Conservation (phyloP, 2,113 vertebrate species). For the Aix galericulata region DNA sequence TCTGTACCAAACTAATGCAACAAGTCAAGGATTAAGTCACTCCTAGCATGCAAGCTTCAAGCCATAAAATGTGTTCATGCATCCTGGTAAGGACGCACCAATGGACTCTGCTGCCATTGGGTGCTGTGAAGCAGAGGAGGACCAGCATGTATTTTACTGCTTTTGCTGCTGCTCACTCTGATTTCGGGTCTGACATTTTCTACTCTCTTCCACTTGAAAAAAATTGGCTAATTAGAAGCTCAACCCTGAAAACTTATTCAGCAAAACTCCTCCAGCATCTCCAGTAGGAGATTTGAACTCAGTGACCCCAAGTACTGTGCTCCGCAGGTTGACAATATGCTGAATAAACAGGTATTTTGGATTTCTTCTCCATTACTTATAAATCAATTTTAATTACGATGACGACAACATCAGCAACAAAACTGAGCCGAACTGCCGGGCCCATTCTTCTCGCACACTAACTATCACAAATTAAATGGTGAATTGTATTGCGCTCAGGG, state of each 20-base stretch:
- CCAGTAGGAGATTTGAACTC: neutral
- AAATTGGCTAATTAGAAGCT: neutral
- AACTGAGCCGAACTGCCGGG: constrained; percentile 41
- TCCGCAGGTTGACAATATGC: neutral
- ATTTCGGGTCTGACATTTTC: neutral
- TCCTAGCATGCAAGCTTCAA: neutral
- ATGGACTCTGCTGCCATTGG: neutral
- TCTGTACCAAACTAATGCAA: neutral
- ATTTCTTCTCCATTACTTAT: constrained; percentile 18
- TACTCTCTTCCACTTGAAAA: neutral
- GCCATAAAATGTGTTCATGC: accelerated
- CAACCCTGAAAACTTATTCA: neutral
- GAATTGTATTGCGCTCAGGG: constrained; percentile 63
- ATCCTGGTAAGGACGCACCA: neutral
- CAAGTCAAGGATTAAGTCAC: neutral
- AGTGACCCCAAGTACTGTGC: neutral
- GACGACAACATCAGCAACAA: constrained; percentile 26
- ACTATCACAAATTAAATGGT: constrained; percentile 75
- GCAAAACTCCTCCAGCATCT: neutral
- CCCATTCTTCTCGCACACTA: constrained; percentile 54
- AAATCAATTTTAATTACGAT: constrained; percentile 77
- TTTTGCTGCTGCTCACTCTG: neutral
- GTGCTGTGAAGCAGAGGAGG: neutral
- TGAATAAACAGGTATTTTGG: constrained; percentile 35
- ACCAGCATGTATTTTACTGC: neutral